Percentiles rank a stretch among this genome's conserved stretches.
phyloP scores from a whole-genome alignment of 35 echinoderm and acorn worm species.

The Lytechinus pictus region DNA sequence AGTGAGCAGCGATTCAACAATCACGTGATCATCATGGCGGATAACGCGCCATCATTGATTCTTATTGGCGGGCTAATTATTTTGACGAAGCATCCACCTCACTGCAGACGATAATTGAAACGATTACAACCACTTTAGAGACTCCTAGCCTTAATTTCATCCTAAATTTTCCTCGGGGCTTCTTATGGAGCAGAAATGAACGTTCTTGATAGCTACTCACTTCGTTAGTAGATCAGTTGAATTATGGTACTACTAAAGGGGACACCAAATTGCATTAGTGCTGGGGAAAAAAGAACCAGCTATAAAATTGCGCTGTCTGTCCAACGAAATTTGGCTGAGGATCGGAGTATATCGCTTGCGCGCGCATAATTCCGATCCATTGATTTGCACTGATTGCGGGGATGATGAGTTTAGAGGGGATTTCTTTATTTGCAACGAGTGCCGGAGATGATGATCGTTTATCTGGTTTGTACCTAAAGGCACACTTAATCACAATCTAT shows the following conservation, averaged over 20 bases:
- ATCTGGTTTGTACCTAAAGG: background rate
- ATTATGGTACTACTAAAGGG: slow-evolving; percentile 43
- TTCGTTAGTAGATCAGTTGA: background rate
- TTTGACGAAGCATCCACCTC: slow-evolving; percentile 33
- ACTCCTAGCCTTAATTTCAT: slow-evolving; percentile 31
- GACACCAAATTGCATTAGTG: slow-evolving; percentile 53
- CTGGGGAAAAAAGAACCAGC: background rate
- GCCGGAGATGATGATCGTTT: slow-evolving; percentile 1
- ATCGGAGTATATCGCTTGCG: background rate
- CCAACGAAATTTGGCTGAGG: slow-evolving; percentile 1
- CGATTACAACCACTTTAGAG: slow-evolving; percentile 54
- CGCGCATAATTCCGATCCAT: background rate
- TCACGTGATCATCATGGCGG: background rate
- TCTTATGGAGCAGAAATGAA: background rate
- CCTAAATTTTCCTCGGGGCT: slow-evolving; percentile 26
- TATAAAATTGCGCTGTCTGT: slow-evolving; percentile 38
- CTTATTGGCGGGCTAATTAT: slow-evolving; percentile 28
- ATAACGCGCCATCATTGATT: background rate
- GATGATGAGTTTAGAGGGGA: background rate
- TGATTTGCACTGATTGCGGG: slow-evolving; percentile 9
- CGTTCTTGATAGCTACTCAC: slow-evolving; percentile 17
- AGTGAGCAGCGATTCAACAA: background rate
- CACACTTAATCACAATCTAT: slow-evolving; percentile 19
- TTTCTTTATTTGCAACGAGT: background rate
- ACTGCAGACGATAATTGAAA: slow-evolving; percentile 45